Base-by-base conservation (phyloP, 2,797 vertebrate genomes). In the Emydoidea blandingii region DNA sequence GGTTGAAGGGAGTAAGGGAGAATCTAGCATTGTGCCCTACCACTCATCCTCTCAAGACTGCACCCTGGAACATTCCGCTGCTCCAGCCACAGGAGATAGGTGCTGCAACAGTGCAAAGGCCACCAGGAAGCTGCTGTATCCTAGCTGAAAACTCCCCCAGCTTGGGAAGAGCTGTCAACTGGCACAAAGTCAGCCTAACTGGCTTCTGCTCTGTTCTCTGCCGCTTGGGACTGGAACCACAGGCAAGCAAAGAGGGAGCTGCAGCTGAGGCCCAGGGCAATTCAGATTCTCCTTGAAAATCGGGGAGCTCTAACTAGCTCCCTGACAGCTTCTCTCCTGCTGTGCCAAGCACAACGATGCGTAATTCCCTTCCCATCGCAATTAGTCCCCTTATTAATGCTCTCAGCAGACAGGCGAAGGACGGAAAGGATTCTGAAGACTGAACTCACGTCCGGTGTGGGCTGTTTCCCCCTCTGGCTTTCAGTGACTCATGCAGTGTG, bases 401-500 rank as follows among this genome's bases (percentile, higher is more conserved):
- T 65, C 83, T 59, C 27, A 1, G 49, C 29, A 0, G 68, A 72
- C 4, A 6, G 12, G 12, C 74, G 0, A 1, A n/a, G 86, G 72
- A 9, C 5, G 3, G 49, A 44, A 27, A 54, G 53, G 16, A 29
- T 65, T 27, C 18, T 83, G 49, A 1, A 53, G 84, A 3, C 50
- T 3, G 34, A 54, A 10, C 74, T 56, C 0, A 0, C 2, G 52
- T n/a, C 90, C 0, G 0, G 44, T 12, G 47, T 23, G 23, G 56
- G 56, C 76, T 81, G n/a, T 83, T 81, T 25, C 80, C 47, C n/a
- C 44, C 4, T 0, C 44, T 23, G 37, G 11, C 47, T 21, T 15
- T 14, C 9, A 1, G 27, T 7, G 68, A 11, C n/a, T 74, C 41
- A 0, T 1, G 2, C 12, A 0, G 8, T 29, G 88, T 79, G 10